Base-by-base conservation (phyloP, 2,888 invertebrate species). In the Apodemia hepburni region DNA sequence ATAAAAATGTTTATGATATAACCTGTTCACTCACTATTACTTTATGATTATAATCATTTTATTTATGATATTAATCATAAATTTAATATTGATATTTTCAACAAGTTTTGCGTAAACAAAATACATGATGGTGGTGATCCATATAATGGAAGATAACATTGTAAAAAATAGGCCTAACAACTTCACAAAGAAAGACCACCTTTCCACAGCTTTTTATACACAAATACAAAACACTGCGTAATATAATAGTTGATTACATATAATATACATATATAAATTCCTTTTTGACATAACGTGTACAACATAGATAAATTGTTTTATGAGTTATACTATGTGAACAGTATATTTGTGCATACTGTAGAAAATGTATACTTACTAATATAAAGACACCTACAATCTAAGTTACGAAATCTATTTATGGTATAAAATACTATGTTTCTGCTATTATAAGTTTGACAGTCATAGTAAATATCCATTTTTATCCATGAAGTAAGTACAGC, bases 291-390 rank as follows among this genome's bases (percentile, higher is more conserved):
- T 82, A 83, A 81, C 79, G 79, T 82, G 84, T 84, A 86, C 82
- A 75, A 82, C 80, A 82, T 73, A 72, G 74, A 80, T 82, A 80
- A 73, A 74, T 73, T 74, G 65, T 66, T 68, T 66, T 68, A 65
- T 81, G 81, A 79, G 81, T 80, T 76, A 77, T 79, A 81, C 80
- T 67, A 77, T 78, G 79, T 78, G 79, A 79, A 82, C 78, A 73
- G 76, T 81, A 79, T 76, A 81, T 77, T 87, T 88, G 88, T 89
- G 88, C 88, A 77, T 79, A 73, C 75, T 80, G 80, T 70, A 71
- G 68, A 68, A 6, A 63, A 59, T 61, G 62, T 60, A 68, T 66
- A 69, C 60, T 61, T 64, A 51, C 42, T 42, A 69, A 67, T 62
- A 62, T 66, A 69, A 74, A 79, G 69, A 80, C 75, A 79, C 79